Evolutionary conservation across 2,797 vertebrate genomes (phyloP), one percentile per base, ranked within the genome.

Genomic region (Hozukius guyotensis): DNA sequence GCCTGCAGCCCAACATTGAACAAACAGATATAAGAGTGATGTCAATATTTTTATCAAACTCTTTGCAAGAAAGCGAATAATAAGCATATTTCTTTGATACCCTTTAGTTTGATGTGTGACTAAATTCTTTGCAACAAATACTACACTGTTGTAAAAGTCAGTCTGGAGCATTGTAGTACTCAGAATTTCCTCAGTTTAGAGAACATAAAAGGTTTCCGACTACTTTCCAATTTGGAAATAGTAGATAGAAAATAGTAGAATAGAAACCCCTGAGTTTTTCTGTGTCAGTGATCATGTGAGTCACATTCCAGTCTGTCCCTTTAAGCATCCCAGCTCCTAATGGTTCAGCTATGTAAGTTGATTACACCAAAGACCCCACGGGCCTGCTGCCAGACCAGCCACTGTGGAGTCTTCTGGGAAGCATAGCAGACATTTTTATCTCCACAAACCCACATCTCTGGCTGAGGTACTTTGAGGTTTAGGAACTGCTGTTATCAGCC

Each of bases 361-460:
- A 87, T 93, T 94, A 87, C 71, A 68, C 75, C 64, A 80, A 80
- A 84, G 83, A 86, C 77, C 56, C 74, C 55, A 6, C 3, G 29
- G 89, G 90, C 86, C 89, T 87, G 77, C 67, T 92, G 89, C 86
- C 89, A 90, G 80, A 77, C 83, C 82, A 88, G 85, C 87, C 84
- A 22, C 82, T 74, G 71, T 49, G 73, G 76, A 88, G 81, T 80
- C 91, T 79, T 92, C 71, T 85, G 84, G 85, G 81, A 88, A 80
- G 90, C 92, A 93, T 94, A 88, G 86, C 87, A 86, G 78, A 86
- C 86, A 93, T 93, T 92, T 91, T 85, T 91, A 83, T 85, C 84
- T 94, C 80, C 80, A 7, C 72, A 68, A 74, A 76, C 60, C 72
- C 62, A 11, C 83, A 77, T 87, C 83, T 85, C 66, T 75, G 73